Evolutionary conservation across 2,797 vertebrate genomes (phyloP).

Genomic region (Cirrhinus mrigala): DNA sequence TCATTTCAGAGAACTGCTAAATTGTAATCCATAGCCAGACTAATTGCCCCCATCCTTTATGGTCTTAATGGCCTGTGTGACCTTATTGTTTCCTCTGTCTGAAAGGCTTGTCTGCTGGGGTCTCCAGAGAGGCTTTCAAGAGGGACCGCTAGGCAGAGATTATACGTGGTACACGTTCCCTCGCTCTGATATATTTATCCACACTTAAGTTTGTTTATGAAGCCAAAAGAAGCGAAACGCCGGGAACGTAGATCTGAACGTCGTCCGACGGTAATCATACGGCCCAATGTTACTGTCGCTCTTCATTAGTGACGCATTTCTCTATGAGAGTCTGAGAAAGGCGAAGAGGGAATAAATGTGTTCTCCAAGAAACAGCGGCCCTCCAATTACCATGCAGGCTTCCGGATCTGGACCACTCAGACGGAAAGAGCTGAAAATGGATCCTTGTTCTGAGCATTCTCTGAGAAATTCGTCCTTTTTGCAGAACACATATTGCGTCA

Average conservation of each 20-base stretch:
- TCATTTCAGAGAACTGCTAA: constrained; percentile 67
- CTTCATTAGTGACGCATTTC: constrained; percentile 61
- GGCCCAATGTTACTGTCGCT: constrained; percentile 54
- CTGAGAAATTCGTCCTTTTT: constrained; percentile 37
- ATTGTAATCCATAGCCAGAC: constrained; percentile 73
- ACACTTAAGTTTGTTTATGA: constrained; percentile 50
- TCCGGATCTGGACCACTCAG: constrained; percentile 45
- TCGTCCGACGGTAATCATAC: constrained; percentile 64
- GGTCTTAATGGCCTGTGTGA: constrained; percentile 66
- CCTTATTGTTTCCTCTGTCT: constrained; percentile 66
- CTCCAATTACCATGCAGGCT: constrained; percentile 33
- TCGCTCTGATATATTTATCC: constrained; percentile 63
- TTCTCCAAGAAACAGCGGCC: constrained; percentile 37
- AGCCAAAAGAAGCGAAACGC: constrained; percentile 67
- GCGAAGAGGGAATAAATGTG: constrained; percentile 51
- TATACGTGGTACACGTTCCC: constrained; percentile 61
- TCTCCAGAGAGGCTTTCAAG: constrained; percentile 50
- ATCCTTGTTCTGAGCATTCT: constrained; percentile 44
- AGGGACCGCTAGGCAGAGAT: constrained; percentile 52
- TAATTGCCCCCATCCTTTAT: constrained; percentile 74
- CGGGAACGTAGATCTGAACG: constrained; percentile 66
- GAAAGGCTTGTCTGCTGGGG: constrained; percentile 69
- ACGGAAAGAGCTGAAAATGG: constrained; percentile 47
- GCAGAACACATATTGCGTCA: neutral
- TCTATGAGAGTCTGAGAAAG: constrained; percentile 52